phyloP scores from a whole-genome alignment of 2,113 vertebrate species.

The Globicephala melas region DNA sequence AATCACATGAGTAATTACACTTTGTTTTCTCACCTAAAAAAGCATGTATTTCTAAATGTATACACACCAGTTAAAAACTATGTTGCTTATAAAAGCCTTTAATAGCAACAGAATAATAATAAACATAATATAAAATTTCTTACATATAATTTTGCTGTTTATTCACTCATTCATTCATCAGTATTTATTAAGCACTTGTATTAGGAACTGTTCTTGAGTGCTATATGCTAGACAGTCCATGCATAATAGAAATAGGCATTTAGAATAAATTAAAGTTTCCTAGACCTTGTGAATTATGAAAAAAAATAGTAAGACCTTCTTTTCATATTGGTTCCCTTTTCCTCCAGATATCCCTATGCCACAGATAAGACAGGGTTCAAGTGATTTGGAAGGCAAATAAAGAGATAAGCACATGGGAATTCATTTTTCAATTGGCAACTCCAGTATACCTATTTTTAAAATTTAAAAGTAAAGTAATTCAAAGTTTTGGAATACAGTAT shows the following conservation, averaged over 20 bases:
- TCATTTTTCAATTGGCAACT: neutral
- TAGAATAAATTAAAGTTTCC: neutral
- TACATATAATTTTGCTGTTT: neutral
- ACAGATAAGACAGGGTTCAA: neutral
- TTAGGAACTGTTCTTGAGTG: neutral
- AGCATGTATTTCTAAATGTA: neutral
- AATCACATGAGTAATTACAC: neutral
- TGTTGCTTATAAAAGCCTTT: neutral
- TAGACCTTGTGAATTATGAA: neutral
- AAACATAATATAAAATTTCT: neutral
- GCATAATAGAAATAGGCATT: neutral
- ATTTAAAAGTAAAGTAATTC: neutral
- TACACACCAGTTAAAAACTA: neutral
- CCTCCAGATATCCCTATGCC: neutral
- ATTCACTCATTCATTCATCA: neutral
- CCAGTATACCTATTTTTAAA: neutral
- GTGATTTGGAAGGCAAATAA: neutral
- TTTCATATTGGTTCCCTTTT: neutral
- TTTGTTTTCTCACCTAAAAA: neutral
- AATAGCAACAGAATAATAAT: neutral
- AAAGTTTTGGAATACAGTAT: neutral
- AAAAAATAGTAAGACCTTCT: neutral
- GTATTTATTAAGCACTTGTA: neutral
- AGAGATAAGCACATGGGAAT: neutral
- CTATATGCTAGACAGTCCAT: neutral